Conservation (phyloP, 2,797 vertebrate genomes). For the Sebastes hopkinsi region DNA sequence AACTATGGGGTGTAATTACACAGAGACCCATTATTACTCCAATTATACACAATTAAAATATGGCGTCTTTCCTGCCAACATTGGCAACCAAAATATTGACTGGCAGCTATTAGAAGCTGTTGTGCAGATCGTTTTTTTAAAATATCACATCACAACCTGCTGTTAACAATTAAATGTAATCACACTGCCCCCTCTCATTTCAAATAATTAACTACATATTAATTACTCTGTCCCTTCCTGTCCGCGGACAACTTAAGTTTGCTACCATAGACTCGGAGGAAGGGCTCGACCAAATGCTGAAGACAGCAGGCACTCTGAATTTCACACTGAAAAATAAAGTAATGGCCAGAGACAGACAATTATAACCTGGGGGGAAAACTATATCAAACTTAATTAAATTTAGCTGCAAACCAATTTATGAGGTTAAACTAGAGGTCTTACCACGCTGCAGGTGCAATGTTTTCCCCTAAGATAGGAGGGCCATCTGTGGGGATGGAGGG, state of each 20-base stretch:
- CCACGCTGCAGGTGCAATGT: not conserved
- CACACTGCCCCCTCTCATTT: slow-evolving; percentile 6
- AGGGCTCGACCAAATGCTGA: not conserved
- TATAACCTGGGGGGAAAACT: not conserved
- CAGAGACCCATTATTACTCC: not conserved
- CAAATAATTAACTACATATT: slow-evolving; percentile 8
- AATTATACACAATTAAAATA: slow-evolving; percentile 17
- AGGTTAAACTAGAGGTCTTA: not conserved
- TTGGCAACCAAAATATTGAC: not conserved
- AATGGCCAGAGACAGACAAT: not conserved
- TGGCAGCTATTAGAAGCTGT: not conserved
- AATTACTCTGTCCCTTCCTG: not conserved
- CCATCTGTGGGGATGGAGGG: not conserved
- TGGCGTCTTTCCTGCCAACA: not conserved
- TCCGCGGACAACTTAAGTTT: not conserved
- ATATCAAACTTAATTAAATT: slow-evolving; percentile 4
- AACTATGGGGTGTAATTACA: slow-evolving; percentile 3
- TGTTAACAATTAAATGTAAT: slow-evolving; percentile 30
- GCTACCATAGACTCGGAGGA: not conserved
- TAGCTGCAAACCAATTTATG: not conserved
- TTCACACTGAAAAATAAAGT: not conserved
- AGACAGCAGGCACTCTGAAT: not conserved
- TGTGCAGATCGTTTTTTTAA: not conserved
- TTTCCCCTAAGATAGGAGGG: not conserved
- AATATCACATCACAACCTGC: not conserved